Percentiles rank a stretch among this genome's conserved stretches.
phyloP scores from a whole-genome alignment of 2,797 vertebrate genomes.

The Ptychobarbus kaznakovi region DNA sequence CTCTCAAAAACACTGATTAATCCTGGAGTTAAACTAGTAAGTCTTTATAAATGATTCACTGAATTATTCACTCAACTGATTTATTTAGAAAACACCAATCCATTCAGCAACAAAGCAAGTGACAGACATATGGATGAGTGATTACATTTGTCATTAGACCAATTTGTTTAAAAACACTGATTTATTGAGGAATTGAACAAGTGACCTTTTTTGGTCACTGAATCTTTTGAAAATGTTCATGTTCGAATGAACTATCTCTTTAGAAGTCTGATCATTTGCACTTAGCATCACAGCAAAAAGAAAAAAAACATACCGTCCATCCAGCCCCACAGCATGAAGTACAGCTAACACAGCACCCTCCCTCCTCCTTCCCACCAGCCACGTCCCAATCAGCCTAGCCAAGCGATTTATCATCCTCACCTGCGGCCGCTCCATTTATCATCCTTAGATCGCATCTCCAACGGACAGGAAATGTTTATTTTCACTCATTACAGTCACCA shows the following conservation, averaged over 20 bases:
- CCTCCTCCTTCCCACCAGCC: constrained; percentile 45
- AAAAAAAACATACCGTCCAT: not conserved
- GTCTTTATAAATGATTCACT: not conserved
- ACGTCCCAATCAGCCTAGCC: constrained; percentile 53
- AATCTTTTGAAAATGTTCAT: not conserved
- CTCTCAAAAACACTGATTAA: not conserved
- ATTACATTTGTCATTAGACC: not conserved
- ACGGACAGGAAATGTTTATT: constrained; percentile 68
- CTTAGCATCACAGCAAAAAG: not conserved
- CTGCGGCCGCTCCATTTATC: constrained; percentile 67
- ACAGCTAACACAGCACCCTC: constrained; percentile 22
- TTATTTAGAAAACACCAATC: not conserved
- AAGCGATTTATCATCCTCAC: constrained; percentile 68
- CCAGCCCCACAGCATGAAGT: constrained; percentile 11
- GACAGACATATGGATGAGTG: not conserved
- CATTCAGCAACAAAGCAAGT: not conserved
- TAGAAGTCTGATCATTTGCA: not conserved
- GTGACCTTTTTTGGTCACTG: not conserved
- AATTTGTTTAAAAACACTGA: not conserved
- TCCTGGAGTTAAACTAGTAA: not conserved
- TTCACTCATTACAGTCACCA: constrained; percentile 64
- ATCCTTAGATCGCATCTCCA: constrained; percentile 67
- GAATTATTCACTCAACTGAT: not conserved
- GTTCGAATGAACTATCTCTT: not conserved
- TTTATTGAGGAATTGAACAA: not conserved